Evolutionary conservation across 2,797 vertebrate genomes (phyloP).

Genomic region (Moxostoma hubbsi): DNA sequence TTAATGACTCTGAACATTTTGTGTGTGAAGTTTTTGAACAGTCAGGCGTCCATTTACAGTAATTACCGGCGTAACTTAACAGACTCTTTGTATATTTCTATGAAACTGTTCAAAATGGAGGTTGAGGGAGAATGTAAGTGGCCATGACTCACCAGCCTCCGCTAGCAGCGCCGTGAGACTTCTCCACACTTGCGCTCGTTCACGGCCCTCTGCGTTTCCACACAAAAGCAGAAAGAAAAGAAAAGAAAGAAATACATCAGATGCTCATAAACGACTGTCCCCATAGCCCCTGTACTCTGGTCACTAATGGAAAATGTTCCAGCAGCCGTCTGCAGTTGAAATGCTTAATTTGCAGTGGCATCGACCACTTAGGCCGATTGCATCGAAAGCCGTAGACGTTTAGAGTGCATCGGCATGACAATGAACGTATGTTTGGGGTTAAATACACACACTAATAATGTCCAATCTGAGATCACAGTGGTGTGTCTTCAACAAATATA

Average conservation of each 20-base stretch:
- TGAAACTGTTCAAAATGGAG: constrained; percentile 43
- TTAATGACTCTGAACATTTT: constrained; percentile 30
- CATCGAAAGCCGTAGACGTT: constrained; percentile 22
- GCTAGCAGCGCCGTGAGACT: constrained; percentile 27
- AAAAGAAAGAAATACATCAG: constrained; percentile 29
- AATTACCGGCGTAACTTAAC: constrained; percentile 44
- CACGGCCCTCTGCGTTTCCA: constrained; percentile 24
- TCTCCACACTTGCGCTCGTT: constrained; percentile 32
- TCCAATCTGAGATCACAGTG: constrained; percentile 16
- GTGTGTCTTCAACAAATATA: constrained; percentile 16
- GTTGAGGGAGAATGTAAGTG: constrained; percentile 44
- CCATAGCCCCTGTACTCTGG: constrained; percentile 14
- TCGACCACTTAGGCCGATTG: not conserved
- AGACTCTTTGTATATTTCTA: constrained; percentile 47
- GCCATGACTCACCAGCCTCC: constrained; percentile 47
- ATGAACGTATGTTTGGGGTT: constrained; percentile 39
- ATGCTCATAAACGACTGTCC: constrained; percentile 20
- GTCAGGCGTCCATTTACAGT: constrained; percentile 48
- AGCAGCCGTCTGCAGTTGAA: not conserved
- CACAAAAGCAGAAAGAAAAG: constrained; percentile 40
- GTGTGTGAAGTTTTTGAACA: constrained; percentile 34
- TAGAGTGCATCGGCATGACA: constrained; percentile 38
- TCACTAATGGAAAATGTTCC: constrained; percentile 42
- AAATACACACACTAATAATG: constrained; percentile 22
- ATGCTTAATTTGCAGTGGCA: constrained; percentile 16